Conservation (phyloP, 2,888 invertebrate species). For the Cantharis rufa region DNA sequence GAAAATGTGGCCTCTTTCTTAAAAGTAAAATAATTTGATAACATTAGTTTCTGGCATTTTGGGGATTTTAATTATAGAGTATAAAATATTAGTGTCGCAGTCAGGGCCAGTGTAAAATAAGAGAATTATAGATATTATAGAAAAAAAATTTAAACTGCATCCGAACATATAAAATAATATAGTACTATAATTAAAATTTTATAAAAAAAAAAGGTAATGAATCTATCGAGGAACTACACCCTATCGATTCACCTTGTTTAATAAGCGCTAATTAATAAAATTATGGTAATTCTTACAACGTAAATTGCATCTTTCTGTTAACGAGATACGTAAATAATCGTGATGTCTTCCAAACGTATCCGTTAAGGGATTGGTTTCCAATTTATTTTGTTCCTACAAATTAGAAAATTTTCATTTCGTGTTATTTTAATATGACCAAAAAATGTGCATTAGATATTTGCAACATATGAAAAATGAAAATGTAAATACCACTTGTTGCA, state of each 20-base stretch:
- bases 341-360: conserved; percentile 90
- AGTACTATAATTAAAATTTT: no score
- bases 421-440: not conserved
- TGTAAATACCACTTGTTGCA: not conserved
- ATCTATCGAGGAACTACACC: not conserved
- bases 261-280: not conserved
- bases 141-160: no score
- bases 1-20: no score
- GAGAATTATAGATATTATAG: no score
- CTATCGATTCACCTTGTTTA: not conserved
- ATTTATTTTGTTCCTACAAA: conserved; percentile 5
- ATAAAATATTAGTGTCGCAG: no score
- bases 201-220: no score
- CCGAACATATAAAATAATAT: no score
- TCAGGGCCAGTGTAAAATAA: no score
- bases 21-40: no score
- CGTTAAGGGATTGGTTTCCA: conserved; percentile 57
- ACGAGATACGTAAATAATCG: conserved; percentile 91
- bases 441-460: not conserved
- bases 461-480: not conserved
- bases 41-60: no score
- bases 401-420: not conserved
- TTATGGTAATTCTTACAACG: conserved; percentile 74
- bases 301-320: conserved; percentile 95
- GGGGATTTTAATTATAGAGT: no score